Base-by-base conservation (phyloP, 2,113 vertebrate genomes). In the Cygnus atratus region DNA sequence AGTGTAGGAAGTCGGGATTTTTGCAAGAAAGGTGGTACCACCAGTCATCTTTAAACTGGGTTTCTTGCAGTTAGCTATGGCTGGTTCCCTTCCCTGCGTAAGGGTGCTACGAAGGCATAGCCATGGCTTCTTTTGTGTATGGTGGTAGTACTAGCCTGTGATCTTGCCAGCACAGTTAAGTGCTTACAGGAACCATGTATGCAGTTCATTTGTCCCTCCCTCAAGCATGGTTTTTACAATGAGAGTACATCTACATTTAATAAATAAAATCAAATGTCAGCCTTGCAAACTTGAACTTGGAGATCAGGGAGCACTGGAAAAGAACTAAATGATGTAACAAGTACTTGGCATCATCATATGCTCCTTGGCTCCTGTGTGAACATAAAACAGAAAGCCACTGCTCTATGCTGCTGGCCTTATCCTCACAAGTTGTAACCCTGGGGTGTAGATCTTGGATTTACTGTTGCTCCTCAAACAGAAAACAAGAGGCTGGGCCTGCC, bases 401-500 rank as follows among this genome's bases (percentile, higher is more conserved):
- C 59, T 88, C 18, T 67, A 0, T 18, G 3, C 19, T 77, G 44
- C 63, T 5, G n/a, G 35, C 41, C 54, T 72, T 28, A 22, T 43
- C 54, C 81, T 84, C 24, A 2, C 0, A 1, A 52, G 26, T 10
- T 66, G 48, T 88, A 57, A 26, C 0, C 0, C 11, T 67, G 88
- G 48, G 54, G 39, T 6, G 39, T 6, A 84, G 48, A 41, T 28
- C 13, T 22, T 74, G 43, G 59, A 8, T 35, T 74, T 74, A 26
- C 71, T 74, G 9, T 6, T 41, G 26, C 63, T 66, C 13, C 55
- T 84, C 43, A 28, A 66, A 11, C 41, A 55, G 74, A 77, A 90
- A 50, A 16, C 0, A 0, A 16, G 25, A 63, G 4, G 15, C 59
- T 7, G 14, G 29, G 6, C 29, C 65, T 71, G 26, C 22, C 37